These are phyloP conservation scores for Phalangium opilio DNA, from an alignment of 2,888 invertebrate species.

Conservation along the genomic window DNA sequence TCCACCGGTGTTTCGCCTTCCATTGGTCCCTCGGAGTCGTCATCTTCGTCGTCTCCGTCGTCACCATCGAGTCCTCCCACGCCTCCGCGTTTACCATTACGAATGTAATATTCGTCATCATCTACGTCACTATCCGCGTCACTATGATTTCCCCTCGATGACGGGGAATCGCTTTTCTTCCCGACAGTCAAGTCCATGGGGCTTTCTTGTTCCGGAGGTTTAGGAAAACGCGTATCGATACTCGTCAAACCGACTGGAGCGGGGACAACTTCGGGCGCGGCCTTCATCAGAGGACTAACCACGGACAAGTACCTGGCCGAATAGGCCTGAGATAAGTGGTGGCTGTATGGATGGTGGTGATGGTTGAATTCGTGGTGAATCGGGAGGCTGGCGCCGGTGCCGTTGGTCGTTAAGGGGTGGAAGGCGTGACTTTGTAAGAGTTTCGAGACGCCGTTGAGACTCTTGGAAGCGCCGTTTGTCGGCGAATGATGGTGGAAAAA, in stretches of 20 bases:
- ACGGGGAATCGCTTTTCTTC: too few species aligned
- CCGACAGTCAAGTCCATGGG: conserved; percentile 25
- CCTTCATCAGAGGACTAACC: conserved; percentile 6
- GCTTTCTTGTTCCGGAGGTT: conserved; percentile 19
- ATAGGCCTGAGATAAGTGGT: conserved; percentile 4
- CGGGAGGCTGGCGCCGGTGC: conserved; percentile 9
- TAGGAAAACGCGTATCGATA: conserved; percentile 8
- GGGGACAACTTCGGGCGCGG: conserved; percentile 8
- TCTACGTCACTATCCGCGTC: too few species aligned
- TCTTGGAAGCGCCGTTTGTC: conserved; percentile 9
- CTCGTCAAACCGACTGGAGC: conserved; percentile 8
- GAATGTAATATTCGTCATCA: too few species aligned
- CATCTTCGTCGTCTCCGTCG: conserved; percentile 8
- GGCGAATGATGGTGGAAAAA: conserved; percentile 18
- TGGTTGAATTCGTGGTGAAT: conserved; percentile 5
- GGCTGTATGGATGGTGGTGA: conserved; percentile 3
- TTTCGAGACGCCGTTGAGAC: neutral
- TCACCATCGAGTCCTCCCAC: too few species aligned
- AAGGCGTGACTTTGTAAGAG: neutral
- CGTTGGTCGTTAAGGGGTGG: neutral
- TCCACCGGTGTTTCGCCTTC: conserved; percentile 14
- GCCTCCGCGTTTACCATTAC: too few species aligned
- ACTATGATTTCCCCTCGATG: too few species aligned
- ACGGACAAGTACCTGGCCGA: conserved; percentile 5
- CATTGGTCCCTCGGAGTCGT: conserved; percentile 5